These are phyloP conservation scores for Ericerus pela DNA, from an alignment of 1,140 invertebrate species.

Conservation along the genomic window DNA sequence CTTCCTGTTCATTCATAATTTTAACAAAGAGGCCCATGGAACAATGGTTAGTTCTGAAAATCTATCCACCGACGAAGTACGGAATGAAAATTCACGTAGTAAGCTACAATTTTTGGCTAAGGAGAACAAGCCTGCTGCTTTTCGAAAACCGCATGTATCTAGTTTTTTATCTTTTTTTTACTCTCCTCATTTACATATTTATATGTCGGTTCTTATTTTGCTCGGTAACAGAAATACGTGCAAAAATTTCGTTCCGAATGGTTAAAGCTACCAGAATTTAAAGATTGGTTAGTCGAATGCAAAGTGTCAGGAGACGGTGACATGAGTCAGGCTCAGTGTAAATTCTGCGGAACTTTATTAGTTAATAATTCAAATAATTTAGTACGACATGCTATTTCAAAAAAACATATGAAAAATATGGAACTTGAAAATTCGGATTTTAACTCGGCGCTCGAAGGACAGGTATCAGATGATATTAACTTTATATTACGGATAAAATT, in stretches of 20 bases:
- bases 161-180: conserved; percentile 7
- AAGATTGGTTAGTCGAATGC: conserved; percentile 5
- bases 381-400: conserved; percentile 2
- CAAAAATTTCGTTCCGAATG: conserved; percentile 7
- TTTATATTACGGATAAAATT: too few species aligned
- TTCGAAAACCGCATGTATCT: too few species aligned
- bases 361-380: conserved; percentile 9
- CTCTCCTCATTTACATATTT: too few species aligned
- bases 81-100: too few species aligned
- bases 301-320: neutral
- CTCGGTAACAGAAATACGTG: conserved; percentile 1
- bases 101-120: too few species aligned
- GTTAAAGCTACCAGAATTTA: neutral
- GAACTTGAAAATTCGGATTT: neutral
- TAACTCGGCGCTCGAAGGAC: too few species aligned
- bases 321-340: neutral
- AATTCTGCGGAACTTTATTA: conserved; percentile 8
- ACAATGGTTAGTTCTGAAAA: too few species aligned
- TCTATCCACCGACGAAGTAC: too few species aligned
- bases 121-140: too few species aligned
- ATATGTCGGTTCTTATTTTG: conserved; percentile 1
- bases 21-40: too few species aligned
- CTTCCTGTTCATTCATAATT: too few species aligned
- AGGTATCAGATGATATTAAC: too few species aligned
- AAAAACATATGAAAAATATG: conserved; percentile 12